phyloP scores from a whole-genome alignment of 2,888 invertebrate genomes.

The Drosophila mercatorum region DNA sequence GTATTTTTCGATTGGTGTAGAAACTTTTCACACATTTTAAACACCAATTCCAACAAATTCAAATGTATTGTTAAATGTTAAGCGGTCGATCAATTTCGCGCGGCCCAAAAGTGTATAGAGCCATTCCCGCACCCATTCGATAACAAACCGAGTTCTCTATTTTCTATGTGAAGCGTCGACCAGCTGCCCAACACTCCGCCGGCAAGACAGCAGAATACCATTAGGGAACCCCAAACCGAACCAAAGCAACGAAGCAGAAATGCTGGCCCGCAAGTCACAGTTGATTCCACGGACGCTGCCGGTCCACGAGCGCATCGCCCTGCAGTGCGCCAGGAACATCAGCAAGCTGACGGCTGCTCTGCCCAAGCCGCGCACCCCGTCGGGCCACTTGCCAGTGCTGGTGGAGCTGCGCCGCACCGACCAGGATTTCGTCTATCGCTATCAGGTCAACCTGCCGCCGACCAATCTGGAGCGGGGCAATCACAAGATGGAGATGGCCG shows the following conservation, averaged over 20 bases:
- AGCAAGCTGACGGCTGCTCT: conserved; percentile 38
- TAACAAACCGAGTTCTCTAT: conserved; percentile 43
- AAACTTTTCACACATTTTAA: conserved; percentile 70
- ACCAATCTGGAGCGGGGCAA: neutral
- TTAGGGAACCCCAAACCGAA: conserved; percentile 2
- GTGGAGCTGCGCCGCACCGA: conserved; percentile 58
- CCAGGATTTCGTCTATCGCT: conserved; percentile 45
- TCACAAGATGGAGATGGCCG: conserved; percentile 3
- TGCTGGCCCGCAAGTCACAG: conserved; percentile 42
- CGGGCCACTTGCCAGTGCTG: conserved; percentile 57
- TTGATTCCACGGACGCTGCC: conserved; percentile 29
- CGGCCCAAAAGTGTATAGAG: conserved; percentile 54
- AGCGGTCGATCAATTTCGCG: conserved; percentile 53
- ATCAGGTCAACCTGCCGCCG: conserved; percentile 61
- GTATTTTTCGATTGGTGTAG: conserved; percentile 68
- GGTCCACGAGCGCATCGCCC: conserved; percentile 59
- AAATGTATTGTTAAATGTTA: conserved; percentile 69
- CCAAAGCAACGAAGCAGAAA: conserved; percentile 1
- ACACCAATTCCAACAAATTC: conserved; percentile 69
- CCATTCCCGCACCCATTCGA: conserved; percentile 47
- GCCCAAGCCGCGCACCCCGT: conserved; percentile 41
- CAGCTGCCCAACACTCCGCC: conserved; percentile 22
- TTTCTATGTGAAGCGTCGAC: conserved; percentile 56
- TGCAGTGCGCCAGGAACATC: conserved; percentile 58
- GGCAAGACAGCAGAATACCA: conserved; percentile 13